A percentile compares a stretch with the other conserved stretches of the same genome.
phyloP scores from a whole-genome alignment of 2,113 vertebrate species.

The Neotoma lepida region DNA sequence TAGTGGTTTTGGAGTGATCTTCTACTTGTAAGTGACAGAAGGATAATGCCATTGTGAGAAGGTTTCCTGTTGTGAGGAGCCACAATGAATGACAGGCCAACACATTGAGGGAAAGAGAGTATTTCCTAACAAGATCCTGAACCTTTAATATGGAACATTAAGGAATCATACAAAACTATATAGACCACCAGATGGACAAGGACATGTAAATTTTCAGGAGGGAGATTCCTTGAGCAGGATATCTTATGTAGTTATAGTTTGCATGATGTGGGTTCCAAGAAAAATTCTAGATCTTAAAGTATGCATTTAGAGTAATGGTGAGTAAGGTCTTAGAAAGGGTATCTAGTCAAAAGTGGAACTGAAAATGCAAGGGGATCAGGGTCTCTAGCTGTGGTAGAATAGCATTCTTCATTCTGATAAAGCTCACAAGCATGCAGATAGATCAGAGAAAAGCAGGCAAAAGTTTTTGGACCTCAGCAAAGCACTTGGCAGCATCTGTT shows the following conservation, averaged over 20 bases:
- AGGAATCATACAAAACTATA: background rate
- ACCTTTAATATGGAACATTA: background rate
- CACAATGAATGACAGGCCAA: background rate
- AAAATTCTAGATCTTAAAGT: background rate
- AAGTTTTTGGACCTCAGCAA: constrained; percentile 19
- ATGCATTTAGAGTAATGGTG: background rate
- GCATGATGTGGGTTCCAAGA: background rate
- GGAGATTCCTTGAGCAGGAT: background rate
- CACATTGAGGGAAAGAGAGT: background rate
- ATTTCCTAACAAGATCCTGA: background rate
- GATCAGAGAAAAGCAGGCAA: constrained; percentile 24
- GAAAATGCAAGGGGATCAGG: background rate
- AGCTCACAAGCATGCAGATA: background rate
- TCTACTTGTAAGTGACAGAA: background rate
- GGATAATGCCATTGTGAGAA: background rate
- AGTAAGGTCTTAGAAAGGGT: background rate
- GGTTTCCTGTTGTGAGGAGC: background rate
- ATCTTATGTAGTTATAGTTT: background rate
- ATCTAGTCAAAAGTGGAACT: background rate
- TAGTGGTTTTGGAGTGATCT: background rate
- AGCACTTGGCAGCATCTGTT: constrained; percentile 23
- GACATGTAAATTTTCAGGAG: background rate
- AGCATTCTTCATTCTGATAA: background rate
- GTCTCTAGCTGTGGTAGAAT: background rate
- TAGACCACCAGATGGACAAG: background rate